Evolutionary conservation across 37 sponge, comb jelly and placozoan species (phyloP).

Genomic region (Halisarca cf. caerulea): DNA sequence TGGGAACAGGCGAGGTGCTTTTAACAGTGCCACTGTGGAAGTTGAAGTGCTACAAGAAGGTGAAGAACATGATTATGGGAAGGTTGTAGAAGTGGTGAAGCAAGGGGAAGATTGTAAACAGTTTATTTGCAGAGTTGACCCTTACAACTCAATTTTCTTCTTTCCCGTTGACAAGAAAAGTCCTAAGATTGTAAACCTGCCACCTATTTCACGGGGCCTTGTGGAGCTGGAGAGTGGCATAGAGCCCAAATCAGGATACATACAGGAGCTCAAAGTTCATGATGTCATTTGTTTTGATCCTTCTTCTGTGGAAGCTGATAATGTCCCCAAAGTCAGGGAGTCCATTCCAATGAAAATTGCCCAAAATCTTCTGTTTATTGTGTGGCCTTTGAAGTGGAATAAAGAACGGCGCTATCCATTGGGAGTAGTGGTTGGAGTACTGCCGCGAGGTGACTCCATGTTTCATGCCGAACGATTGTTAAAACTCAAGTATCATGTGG

Average conservation of each 20-base stretch:
- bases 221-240: not conserved
- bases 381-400: slow-evolving; percentile 50
- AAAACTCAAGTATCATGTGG: slow-evolving; percentile 24
- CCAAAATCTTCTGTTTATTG: slow-evolving; percentile 50
- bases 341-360: slow-evolving; percentile 57
- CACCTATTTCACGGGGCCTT: slow-evolving; percentile 26
- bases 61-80: not conserved
- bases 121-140: slow-evolving; percentile 48
- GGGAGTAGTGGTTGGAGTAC: slow-evolving; percentile 45
- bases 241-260: not conserved
- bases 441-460: slow-evolving; percentile 39
- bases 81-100: slow-evolving; percentile 19
- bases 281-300: slow-evolving; percentile 62
- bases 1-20: slow-evolving; percentile 59
- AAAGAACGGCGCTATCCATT: slow-evolving; percentile 49
- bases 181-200: slow-evolving; percentile 57
- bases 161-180: slow-evolving; percentile 38
- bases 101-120: not conserved
- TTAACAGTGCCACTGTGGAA: slow-evolving; percentile 56
- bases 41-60: slow-evolving; percentile 35
- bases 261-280: not conserved
- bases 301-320: not conserved
- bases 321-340: slow-evolving; percentile 53
- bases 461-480: slow-evolving; percentile 54
- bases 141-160: slow-evolving; percentile 43